Evolutionary conservation across 2,113 vertebrate genomes (phyloP), one percentile per base, ranked within the genome.

Genomic region (Struthidea cinerea): DNA sequence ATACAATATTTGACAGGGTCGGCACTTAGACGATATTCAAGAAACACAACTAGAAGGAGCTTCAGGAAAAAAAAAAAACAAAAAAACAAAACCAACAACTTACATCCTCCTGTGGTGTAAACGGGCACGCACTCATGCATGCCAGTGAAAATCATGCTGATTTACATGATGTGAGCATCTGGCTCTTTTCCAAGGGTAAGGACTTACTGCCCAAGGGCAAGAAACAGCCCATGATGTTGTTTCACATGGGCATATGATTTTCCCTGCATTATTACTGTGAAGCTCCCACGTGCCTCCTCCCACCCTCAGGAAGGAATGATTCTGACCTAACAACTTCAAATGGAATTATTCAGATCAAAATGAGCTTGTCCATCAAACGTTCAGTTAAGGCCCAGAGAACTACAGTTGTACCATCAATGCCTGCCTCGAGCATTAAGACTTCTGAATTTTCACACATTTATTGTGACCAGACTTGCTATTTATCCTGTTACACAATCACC

Each of bases 111-210:
- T 19, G 55, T 60, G 76, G 85, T 71, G n/a, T 86, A 93, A 80
- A 84, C 1, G 53, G 84, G 71, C 82, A 80, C 0, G 5, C 35
- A 19, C 26, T 73, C 68, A 13, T 17, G 39, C 63, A 47, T 6
- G 24, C 37, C 75, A 67, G 56, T 18, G 47, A 88, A 79, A 95
- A 93, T 67, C 52, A 80, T 0, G 0, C 64, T 67, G 87, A 84
- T 95, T 84, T 92, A 84, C 79, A 70, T 18, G 8, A 77, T 35
- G 79, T 52, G 87, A 96, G 69, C 63, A 60, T 47, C 79, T 88
- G 87, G 82, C 88, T 92, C 80, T 59, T 52, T 74, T 93, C 90
- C 93, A 93, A 67, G 68, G 67, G 59, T 33, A 80, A 93, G 85
- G 86, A 92, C 92, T 93, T 35, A 19, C 32, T 1, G 18, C 90